A percentile compares a stretch with the other conserved stretches of the same genome.
Conservation (phyloP, 2,888 invertebrate genomes). For the Meloe dianella region DNA sequence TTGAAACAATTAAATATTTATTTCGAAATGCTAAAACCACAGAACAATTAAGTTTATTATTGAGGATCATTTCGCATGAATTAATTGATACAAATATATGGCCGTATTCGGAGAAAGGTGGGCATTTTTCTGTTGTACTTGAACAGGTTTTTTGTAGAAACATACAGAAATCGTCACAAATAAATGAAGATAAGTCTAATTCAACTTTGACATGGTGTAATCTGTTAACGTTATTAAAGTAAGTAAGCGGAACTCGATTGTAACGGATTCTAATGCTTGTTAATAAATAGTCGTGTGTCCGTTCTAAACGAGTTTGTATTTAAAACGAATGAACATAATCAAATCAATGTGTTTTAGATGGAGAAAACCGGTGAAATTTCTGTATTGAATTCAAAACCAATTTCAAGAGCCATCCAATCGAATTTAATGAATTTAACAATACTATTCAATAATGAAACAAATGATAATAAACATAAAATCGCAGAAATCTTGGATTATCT, state of each 20-base stretch:
- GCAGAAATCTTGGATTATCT: slow-evolving; percentile 70
- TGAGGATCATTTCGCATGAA: slow-evolving; percentile 69
- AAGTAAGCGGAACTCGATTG: slow-evolving; percentile 22
- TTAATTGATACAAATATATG: slow-evolving; percentile 54
- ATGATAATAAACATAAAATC: slow-evolving; percentile 61
- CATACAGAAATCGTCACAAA: slow-evolving; percentile 44
- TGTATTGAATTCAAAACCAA: slow-evolving; percentile 57
- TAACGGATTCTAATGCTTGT: background rate
- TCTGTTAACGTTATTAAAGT: slow-evolving; percentile 52
- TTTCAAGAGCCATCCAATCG: slow-evolving; percentile 59
- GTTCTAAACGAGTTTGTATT: too few relatives aligned
- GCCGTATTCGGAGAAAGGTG: slow-evolving; percentile 55
- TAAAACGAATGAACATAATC: too few relatives aligned
- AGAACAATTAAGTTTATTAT: slow-evolving; percentile 67
- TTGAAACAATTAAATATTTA: slow-evolving; percentile 67
- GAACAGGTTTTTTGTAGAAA: slow-evolving; percentile 53
- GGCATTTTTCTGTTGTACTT: slow-evolving; percentile 59
- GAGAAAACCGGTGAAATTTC: slow-evolving; percentile 63
- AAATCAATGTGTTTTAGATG: slow-evolving; percentile 60
- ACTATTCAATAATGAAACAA: slow-evolving; percentile 54
- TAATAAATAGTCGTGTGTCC: too few relatives aligned
- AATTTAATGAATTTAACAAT: slow-evolving; percentile 61
- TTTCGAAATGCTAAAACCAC: slow-evolving; percentile 66
- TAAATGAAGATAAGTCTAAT: slow-evolving; percentile 45
- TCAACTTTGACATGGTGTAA: slow-evolving; percentile 55